These are phyloP conservation scores for Cyclophora albipunctata DNA, from an alignment of 2,888 invertebrate genomes.

Conservation along the genomic window DNA sequence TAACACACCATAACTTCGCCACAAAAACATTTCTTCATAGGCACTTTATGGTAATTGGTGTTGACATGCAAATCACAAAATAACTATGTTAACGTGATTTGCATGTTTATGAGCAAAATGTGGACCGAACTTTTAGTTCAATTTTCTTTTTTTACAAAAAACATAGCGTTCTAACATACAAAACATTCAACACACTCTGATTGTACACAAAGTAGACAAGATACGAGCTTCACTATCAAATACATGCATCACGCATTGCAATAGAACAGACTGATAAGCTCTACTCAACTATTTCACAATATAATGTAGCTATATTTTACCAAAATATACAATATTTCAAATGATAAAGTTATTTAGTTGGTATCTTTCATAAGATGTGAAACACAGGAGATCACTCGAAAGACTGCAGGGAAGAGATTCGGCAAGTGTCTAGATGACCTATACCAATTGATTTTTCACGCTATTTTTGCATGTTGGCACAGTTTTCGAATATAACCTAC, in stretches of 20 bases:
- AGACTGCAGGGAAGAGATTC: conserved; percentile 50
- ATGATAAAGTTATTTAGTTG: not conserved
- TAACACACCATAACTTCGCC: not conserved
- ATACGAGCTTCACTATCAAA: conserved; percentile 13
- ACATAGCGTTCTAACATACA: not conserved
- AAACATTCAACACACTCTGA: not conserved
- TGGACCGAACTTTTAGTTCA: too few species aligned
- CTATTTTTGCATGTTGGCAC: conserved; percentile 66
- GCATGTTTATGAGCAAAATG: not conserved
- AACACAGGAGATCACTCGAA: conserved; percentile 39
- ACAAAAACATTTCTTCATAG: conserved; percentile 1
- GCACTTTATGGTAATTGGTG: not conserved
- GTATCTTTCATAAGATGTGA: conserved; percentile 32
- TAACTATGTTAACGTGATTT: not conserved
- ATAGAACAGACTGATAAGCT: conserved; percentile 17
- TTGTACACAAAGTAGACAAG: conserved; percentile 11
- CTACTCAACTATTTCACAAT: conserved; percentile 20
- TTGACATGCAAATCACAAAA: not conserved
- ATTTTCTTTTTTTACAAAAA: not conserved
- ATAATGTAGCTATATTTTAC: conserved; percentile 5
- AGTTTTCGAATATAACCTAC: conserved; percentile 24
- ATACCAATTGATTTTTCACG: conserved; percentile 62
- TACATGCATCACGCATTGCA: conserved; percentile 40
- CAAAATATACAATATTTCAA: not conserved
- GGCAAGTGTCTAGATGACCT: conserved; percentile 37